phyloP scores from a whole-genome alignment of 2,888 invertebrate genomes.

The Portevinia maculata region DNA sequence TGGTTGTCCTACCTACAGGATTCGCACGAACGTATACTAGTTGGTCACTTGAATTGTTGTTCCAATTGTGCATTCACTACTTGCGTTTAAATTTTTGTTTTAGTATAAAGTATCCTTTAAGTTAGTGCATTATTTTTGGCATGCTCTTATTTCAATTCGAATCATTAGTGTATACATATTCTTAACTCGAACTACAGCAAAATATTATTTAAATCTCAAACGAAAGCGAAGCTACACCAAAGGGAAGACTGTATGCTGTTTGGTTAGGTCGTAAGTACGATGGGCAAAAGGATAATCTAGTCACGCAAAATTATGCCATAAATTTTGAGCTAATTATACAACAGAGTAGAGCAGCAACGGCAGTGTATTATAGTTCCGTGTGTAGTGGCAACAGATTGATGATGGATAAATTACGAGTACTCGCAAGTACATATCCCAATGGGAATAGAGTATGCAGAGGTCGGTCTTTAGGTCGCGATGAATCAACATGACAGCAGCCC shows the following conservation, averaged over 20 bases:
- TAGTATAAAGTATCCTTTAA: not conserved
- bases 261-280: constrained; percentile 2
- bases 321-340: constrained; percentile 61
- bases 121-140: no score
- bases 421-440: not conserved
- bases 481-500: no score
- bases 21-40: not conserved
- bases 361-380: no score
- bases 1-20: constrained; percentile 10
- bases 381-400: not conserved
- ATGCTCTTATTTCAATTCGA: not conserved
- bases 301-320: constrained; percentile 66
- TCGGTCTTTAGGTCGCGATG: not conserved
- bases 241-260: not conserved
- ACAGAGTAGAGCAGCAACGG: no score
- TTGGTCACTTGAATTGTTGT: not conserved
- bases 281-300: constrained; percentile 39
- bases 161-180: not conserved
- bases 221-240: not conserved
- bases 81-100: no score
- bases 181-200: not conserved
- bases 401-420: not conserved
- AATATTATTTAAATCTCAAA: constrained; percentile 9
- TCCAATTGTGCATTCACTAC: not conserved
- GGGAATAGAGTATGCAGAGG: not conserved